Evolutionary conservation across 2,113 vertebrate genomes (phyloP), one percentile per base, ranked within the genome.

Genomic region (Sula dactylatra): DNA sequence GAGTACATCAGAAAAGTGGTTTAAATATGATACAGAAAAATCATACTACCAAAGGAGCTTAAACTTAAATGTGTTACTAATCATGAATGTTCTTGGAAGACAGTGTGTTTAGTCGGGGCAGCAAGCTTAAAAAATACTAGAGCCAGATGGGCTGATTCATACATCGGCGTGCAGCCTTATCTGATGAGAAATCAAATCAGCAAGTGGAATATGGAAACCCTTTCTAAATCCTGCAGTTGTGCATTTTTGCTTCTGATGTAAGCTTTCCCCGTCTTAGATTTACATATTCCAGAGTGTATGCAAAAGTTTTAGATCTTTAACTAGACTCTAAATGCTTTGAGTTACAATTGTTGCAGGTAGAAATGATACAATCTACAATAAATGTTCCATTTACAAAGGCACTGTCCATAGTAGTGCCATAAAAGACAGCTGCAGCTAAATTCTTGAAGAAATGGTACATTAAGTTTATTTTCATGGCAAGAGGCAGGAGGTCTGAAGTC

Each of bases 131-230:
- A 73, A 64, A 96, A 74, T 40, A 36, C 56, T 94, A 25, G 76
- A 95, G 92, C 82, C 96, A 97, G 89, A 92, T 50, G 82, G 88
- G 67, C 94, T 90, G 79, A 91, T 88, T 71, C 67, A 91, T 62
- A 74, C 66, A 73, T 82, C 91, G 94, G 78, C 0, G 1, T 52
- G 83, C 34, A 71, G 55, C 71, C 34, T 55, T 82, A 86, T 87
- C 92, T 89, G 90, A 78, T 86, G 61, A 94, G 45, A 95, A 80
- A 90, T 95, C 86, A 97, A 93, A 96, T 44, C 36, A 76, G 38
- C 72, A 93, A 93, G 82, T 82, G 80, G 9, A 94, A 91, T 32
- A 71, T 44, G 44, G 74, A 94, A 93, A 78, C 38, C 17, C 55
- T 87, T 76, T 74, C 72, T 91, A 78, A 95, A 85, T 77, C 44